A percentile compares a stretch with the other conserved stretches of the same genome.
Conservation (phyloP, 2,797 vertebrate genomes). For the Pelochelys cantorii region DNA sequence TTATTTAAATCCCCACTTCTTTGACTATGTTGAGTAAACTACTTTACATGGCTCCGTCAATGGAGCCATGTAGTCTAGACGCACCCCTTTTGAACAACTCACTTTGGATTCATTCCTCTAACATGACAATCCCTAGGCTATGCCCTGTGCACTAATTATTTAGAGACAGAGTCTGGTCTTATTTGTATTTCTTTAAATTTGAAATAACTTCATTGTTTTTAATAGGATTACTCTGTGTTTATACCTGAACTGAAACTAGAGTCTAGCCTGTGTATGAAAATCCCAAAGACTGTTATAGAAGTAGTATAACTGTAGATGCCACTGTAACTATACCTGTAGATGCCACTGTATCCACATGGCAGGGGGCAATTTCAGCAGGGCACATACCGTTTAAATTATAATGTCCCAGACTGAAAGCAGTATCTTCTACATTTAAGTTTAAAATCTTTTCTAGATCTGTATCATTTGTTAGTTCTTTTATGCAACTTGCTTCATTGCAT, state of each 20-base stretch:
- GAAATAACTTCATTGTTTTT: not conserved
- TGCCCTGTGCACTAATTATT: not conserved
- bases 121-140: not conserved
- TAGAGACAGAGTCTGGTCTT: not conserved
- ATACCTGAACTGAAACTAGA: not conserved
- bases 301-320: too few relatives aligned
- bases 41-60: too few relatives aligned
- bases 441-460: not conserved
- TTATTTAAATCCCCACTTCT: too few relatives aligned
- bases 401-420: not conserved
- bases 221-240: not conserved
- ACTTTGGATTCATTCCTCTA: not conserved
- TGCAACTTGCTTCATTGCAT: not conserved
- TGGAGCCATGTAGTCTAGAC: too few relatives aligned
- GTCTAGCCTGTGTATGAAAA: not conserved
- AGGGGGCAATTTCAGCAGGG: not conserved
- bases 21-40: too few relatives aligned
- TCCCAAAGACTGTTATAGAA: not conserved
- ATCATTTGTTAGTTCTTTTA: not conserved
- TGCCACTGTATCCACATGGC: not conserved
- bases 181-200: not conserved
- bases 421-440: not conserved
- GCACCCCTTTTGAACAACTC: not conserved
- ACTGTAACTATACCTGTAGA: not conserved
- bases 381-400: not conserved